These are phyloP conservation scores for Acromyrmex charruanus DNA, from an alignment of 1,140 invertebrate species.

Conservation along the genomic window DNA sequence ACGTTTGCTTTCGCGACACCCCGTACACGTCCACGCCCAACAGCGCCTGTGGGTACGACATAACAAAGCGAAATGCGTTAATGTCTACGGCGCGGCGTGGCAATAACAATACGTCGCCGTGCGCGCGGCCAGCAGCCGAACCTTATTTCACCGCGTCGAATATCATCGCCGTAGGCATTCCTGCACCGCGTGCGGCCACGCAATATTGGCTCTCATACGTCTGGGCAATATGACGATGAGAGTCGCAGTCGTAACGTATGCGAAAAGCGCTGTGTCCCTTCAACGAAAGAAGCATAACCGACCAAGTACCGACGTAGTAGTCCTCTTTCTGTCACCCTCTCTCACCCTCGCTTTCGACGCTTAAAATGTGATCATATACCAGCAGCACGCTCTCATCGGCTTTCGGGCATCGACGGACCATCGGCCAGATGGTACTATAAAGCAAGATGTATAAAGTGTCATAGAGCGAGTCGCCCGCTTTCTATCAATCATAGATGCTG, in stretches of 20 bases:
- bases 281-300: neutral
- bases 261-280: conserved; percentile 1
- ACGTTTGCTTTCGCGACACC: conserved; percentile 22
- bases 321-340: neutral
- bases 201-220: conserved; percentile 47
- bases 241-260: conserved; percentile 34
- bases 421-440: conserved; percentile 37
- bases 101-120: conserved; percentile 50
- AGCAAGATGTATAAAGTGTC: conserved; percentile 15
- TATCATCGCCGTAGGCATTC: conserved; percentile 58
- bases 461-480: conserved; percentile 1
- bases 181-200: conserved; percentile 22
- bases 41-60: conserved; percentile 4
- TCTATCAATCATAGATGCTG: conserved; percentile 28
- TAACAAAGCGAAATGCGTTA: conserved; percentile 54
- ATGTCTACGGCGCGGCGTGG: conserved; percentile 19
- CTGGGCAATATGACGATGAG: conserved; percentile 41
- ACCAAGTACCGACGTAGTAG: neutral
- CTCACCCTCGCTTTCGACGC: neutral
- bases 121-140: conserved; percentile 27
- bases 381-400: conserved; percentile 23
- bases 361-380: conserved; percentile 24
- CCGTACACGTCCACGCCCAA: conserved; percentile 15
- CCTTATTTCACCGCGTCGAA: conserved; percentile 59
- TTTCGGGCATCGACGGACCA: conserved; percentile 1